Evolutionary conservation across 2,888 invertebrate genomes (phyloP), one percentile per base, ranked within the genome.

Genomic region (Morinoia aosen): DNA sequence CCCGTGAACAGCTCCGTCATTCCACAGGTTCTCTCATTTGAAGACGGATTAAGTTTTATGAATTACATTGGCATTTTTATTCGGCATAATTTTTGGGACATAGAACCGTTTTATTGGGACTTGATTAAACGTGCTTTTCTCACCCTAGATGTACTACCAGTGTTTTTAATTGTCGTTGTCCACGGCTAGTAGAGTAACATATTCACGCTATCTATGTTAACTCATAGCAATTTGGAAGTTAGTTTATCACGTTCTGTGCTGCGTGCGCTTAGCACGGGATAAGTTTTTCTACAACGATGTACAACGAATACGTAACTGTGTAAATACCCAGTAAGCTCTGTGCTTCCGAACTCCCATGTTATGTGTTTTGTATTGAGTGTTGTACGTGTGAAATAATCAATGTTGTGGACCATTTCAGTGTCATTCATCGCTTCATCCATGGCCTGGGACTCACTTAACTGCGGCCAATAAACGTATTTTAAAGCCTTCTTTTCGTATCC

Each of bases 401-500:
- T 90, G 90, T 90, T 90, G 40, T 90, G 48, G 39, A 48, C 48
- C 48, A 39, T 40, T 48, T 40, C 8, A 12, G 19, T 90, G 48
- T 90, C 16, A 40, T 14, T 90, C 90, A 90, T 90, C 90, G 48
- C 48, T 90, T 90, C 90, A 90, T 40, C 39, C 19, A 40, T 25
- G 90, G 90, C 90, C 90, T 39, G 90, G 90, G 90, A 90, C 90
- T 90, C 90, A 90, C 90, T 90, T 25, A 16, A 90, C 76, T 90
- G 39, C 40, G 90, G 90, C 90, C 90, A 90, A 40, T 90, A 90
- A 90, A 90, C 90, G 39, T 39, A 90, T 90, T 90, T 90, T 90
- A 90, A 90, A 90, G 33, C 0, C 10, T 90, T 39, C 33, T 90
- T 90, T 48, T 90, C 33, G 14, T 90, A 40, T 90, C 90, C 76